Evolutionary conservation across 2,113 vertebrate species (phyloP).

Genomic region (Polypterus senegalus): DNA sequence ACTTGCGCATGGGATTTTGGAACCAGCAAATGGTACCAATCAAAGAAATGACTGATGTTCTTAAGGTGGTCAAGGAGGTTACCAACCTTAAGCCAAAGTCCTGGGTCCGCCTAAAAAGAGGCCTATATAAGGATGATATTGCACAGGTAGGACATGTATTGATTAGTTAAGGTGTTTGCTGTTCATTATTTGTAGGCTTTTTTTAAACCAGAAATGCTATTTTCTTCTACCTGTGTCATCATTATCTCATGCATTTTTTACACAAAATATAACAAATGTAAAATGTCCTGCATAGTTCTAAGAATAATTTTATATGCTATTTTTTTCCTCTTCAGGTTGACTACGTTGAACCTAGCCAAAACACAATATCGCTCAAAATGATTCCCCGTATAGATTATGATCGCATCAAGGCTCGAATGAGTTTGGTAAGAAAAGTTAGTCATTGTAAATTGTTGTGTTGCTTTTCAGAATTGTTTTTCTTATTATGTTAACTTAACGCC

Average conservation of each 20-base stretch:
- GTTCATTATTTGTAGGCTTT: too few species aligned
- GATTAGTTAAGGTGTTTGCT: too few species aligned
- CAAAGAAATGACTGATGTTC: constrained; percentile 93
- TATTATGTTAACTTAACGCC: neutral
- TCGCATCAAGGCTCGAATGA: constrained; percentile 89
- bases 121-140: constrained; percentile 89
- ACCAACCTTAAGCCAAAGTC: constrained; percentile 93
- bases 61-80: constrained; percentile 92
- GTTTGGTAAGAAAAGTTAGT: constrained; percentile 51
- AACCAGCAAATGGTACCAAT: constrained; percentile 98
- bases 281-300: too few species aligned
- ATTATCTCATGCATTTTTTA: too few species aligned
- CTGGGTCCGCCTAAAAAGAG: constrained; percentile 88
- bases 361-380: constrained; percentile 94
- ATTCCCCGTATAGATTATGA: constrained; percentile 87
- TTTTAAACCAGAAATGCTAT: too few species aligned
- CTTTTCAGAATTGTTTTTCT: neutral
- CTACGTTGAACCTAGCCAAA: constrained; percentile 89
- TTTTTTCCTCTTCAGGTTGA: constrained; percentile 56
- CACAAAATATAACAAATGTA: too few species aligned
- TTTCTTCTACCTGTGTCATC: too few species aligned
- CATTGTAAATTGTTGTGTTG: neutral
- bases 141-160: constrained; percentile 60
- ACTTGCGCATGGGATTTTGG: constrained; percentile 88
- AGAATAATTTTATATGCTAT: too few species aligned